Conservation (phyloP, 2,888 invertebrate species). For the Amiota minor region DNA sequence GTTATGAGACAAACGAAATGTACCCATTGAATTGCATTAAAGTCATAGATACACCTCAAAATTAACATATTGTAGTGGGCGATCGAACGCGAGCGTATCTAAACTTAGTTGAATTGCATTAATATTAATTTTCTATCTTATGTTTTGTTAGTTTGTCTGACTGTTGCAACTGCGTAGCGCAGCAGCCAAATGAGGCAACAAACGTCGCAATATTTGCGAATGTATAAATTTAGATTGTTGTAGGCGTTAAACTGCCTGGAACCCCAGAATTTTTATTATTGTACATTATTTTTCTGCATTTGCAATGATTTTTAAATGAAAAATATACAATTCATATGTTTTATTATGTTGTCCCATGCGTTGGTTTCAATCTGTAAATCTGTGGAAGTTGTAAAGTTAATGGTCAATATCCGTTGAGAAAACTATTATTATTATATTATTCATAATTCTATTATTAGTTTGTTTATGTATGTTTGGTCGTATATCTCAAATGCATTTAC, state of each 20-base stretch:
- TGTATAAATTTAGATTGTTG: slow-evolving; percentile 1
- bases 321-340: too few species aligned
- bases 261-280: not conserved
- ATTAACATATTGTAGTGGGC: slow-evolving; percentile 16
- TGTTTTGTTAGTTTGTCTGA: not conserved
- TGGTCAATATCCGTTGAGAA: slow-evolving; percentile 52
- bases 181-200: slow-evolving; percentile 41
- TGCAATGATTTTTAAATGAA: not conserved
- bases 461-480: not conserved
- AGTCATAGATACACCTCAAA: not conserved
- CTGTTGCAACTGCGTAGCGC: slow-evolving; percentile 44
- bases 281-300: not conserved
- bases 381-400: slow-evolving; percentile 32
- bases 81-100: too few species aligned
- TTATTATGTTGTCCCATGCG: too few species aligned
- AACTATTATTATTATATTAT: slow-evolving; percentile 4
- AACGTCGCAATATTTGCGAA: slow-evolving; percentile 21
- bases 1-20: not conserved
- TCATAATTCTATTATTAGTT: not conserved
- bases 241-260: not conserved
- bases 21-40: not conserved
- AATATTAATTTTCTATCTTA: not conserved
- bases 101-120: not conserved
- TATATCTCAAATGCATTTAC: not conserved
- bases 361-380: not conserved